Evolutionary conservation across 1,140 invertebrate species (phyloP).

Genomic region (Drosophila arizonae): DNA sequence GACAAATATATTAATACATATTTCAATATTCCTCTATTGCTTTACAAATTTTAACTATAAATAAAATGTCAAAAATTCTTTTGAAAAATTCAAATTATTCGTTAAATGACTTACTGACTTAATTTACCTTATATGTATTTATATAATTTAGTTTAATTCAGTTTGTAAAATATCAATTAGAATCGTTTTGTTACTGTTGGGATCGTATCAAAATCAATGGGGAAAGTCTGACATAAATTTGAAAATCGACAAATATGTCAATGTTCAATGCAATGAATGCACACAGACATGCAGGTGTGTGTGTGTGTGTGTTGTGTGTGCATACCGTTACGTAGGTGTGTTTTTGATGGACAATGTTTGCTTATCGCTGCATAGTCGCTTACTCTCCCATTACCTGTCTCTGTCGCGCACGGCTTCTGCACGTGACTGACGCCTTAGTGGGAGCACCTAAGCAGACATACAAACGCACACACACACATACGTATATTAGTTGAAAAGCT

Average conservation of each 20-base stretch:
- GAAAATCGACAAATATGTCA: constrained; percentile 80
- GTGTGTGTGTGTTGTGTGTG: constrained; percentile 24
- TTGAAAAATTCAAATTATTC: too few species aligned
- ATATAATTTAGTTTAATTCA: too few species aligned
- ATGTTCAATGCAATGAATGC: constrained; percentile 69
- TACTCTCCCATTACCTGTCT: neutral
- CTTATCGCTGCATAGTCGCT: constrained; percentile 60
- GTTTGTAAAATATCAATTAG: too few species aligned
- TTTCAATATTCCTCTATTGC: too few species aligned
- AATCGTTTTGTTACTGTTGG: constrained; percentile 17
- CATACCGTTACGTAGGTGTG: constrained; percentile 65
- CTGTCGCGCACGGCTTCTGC: constrained; percentile 21
- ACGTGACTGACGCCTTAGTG: constrained; percentile 67
- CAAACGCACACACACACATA: neutral
- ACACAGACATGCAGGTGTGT: constrained; percentile 26
- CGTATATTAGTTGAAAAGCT: neutral
- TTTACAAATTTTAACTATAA: too few species aligned
- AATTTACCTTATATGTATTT: too few species aligned
- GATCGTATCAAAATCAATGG: constrained; percentile 6
- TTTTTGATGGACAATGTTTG: constrained; percentile 79
- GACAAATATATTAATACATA: too few species aligned
- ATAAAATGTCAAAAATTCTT: too few species aligned
- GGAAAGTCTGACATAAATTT: constrained; percentile 65
- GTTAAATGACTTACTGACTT: too few species aligned
- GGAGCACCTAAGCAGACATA: constrained; percentile 7